Conservation (phyloP, 2,888 invertebrate species). For the Orchesella flavescens region DNA sequence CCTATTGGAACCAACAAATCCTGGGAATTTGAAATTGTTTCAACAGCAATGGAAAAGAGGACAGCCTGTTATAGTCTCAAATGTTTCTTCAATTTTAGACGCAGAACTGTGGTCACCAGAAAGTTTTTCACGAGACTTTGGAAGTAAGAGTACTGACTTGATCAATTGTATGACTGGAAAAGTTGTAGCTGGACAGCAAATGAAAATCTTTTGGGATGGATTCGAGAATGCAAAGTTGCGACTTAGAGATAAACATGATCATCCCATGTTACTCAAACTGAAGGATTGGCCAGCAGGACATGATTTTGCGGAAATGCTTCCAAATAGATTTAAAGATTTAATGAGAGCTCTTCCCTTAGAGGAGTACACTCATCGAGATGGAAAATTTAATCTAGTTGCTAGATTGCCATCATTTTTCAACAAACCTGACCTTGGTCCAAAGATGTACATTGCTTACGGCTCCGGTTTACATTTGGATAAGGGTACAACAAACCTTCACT, state of each 20-base stretch:
- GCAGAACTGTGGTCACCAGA: conserved; percentile 92
- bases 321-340: conserved; percentile 87
- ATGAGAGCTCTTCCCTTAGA: conserved; percentile 91
- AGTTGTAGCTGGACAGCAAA: conserved; percentile 90
- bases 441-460: conserved; percentile 99
- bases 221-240: conserved; percentile 89
- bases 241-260: conserved; percentile 86
- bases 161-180: conserved; percentile 94
- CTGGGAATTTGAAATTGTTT: conserved; percentile 80
- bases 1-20: conserved; percentile 84
- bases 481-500: conserved; percentile 96
- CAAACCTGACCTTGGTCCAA: conserved; percentile 95
- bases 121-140: conserved; percentile 92
- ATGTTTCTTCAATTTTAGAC: conserved; percentile 85
- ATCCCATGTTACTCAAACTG: conserved; percentile 91
- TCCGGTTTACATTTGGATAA: conserved; percentile 85
- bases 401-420: conserved; percentile 94
- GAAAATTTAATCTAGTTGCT: conserved; percentile 89
- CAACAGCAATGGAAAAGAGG: conserved; percentile 95
- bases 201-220: conserved; percentile 97
- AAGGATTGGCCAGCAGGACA: conserved; percentile 99
- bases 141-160: conserved; percentile 91
- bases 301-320: conserved; percentile 89
- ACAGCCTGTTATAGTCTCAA: conserved; percentile 90
- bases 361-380: conserved; percentile 92